Evolutionary conservation across 2,113 vertebrate species (phyloP).

Genomic region (Hemiscyllium ocellatum): DNA sequence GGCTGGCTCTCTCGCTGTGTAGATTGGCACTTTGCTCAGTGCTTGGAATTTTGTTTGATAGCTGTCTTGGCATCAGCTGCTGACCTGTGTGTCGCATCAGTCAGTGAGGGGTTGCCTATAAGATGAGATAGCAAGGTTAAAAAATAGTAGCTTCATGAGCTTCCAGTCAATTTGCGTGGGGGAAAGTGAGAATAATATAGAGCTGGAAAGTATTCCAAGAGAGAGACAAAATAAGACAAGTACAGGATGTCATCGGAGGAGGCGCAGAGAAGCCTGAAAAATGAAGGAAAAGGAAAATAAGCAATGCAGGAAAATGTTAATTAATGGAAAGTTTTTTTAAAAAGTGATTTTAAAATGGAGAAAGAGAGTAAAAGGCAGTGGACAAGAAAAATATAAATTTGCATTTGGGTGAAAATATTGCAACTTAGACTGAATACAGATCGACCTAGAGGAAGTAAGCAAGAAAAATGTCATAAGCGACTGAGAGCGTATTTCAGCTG

Average conservation of each 20-base stretch:
- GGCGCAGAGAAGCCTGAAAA: background rate
- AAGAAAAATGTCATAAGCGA: background rate
- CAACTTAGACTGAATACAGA: background rate
- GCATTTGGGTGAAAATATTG: background rate
- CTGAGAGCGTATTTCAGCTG: background rate
- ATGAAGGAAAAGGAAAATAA: too few species aligned
- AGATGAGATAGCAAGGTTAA: background rate
- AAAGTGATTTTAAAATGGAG: background rate
- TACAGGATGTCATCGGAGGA: too few species aligned
- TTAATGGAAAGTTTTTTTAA: background rate
- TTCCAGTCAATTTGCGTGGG: background rate
- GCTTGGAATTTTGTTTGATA: background rate
- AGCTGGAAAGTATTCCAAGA: background rate
- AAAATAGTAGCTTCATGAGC: background rate
- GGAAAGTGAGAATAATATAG: background rate
- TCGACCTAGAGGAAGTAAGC: background rate
- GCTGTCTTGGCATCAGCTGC: background rate
- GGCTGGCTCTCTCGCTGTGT: background rate
- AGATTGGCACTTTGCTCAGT: background rate
- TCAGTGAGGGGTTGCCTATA: background rate
- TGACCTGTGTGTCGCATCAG: background rate
- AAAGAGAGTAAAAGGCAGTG: background rate
- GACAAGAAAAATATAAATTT: background rate
- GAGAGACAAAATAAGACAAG: background rate
- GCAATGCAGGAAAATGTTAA: background rate